phyloP scores from a whole-genome alignment of 2,113 vertebrate genomes.

The Leucosticte australis region DNA sequence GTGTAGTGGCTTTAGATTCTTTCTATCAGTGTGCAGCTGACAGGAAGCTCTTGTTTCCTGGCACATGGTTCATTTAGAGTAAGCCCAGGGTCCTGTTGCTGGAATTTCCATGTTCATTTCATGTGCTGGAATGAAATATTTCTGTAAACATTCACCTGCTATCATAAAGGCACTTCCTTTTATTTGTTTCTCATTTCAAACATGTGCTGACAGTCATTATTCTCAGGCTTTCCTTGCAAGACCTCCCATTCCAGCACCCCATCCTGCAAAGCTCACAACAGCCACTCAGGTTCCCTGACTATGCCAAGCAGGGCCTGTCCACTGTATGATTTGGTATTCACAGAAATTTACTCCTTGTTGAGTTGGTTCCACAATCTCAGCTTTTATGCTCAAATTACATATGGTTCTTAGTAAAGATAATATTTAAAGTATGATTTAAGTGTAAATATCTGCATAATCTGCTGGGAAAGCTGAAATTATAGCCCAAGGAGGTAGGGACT shows the following conservation, averaged over 20 bases:
- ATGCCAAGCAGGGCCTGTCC: neutral
- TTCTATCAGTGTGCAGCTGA: neutral
- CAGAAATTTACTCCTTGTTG: neutral
- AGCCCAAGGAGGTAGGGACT: neutral
- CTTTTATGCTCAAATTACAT: neutral
- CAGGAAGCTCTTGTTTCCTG: neutral
- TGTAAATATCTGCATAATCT: neutral
- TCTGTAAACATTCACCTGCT: neutral
- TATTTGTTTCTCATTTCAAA: neutral
- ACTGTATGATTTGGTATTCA: fast-evolving
- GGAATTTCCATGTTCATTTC: neutral
- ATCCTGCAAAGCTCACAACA: neutral
- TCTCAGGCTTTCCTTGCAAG: neutral
- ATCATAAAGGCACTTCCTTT: neutral
- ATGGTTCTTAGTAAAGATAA: neutral
- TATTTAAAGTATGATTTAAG: neutral
- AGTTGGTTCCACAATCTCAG: neutral
- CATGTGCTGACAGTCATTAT: neutral
- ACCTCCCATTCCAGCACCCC: neutral
- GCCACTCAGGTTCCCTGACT: neutral
- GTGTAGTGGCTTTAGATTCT: neutral
- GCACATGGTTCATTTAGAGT: neutral
- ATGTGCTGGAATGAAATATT: neutral
- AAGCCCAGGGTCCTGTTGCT: neutral
- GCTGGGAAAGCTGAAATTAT: neutral